Evolutionary conservation across 2,888 invertebrate genomes (phyloP).

Genomic region (Melanargia galathea): DNA sequence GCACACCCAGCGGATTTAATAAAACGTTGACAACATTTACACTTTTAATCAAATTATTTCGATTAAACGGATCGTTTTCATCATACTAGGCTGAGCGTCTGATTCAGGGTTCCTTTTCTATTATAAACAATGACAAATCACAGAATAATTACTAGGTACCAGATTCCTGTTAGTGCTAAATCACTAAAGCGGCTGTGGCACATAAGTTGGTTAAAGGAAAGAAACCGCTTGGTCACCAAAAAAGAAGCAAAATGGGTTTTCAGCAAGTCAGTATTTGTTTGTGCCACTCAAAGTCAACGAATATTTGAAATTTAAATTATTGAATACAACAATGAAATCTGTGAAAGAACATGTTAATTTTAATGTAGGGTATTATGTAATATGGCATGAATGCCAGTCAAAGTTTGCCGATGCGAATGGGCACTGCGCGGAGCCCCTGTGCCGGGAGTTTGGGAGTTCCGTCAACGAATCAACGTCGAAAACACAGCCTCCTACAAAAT

Average conservation of each 20-base stretch:
- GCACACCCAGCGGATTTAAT: not conserved
- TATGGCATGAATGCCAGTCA: conserved; percentile 1
- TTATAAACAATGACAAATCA: too few relatives aligned
- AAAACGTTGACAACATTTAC: not conserved
- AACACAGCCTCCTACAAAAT: not conserved
- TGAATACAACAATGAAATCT: not conserved
- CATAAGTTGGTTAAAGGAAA: too few relatives aligned
- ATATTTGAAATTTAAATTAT: not conserved
- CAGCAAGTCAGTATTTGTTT: too few relatives aligned
- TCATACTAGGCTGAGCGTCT: not conserved
- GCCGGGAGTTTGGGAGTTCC: not conserved
- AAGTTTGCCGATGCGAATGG: conserved; percentile 3
- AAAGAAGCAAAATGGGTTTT: too few relatives aligned
- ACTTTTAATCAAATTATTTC: conserved; percentile 8
- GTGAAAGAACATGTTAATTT: not conserved
- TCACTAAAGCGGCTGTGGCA: too few relatives aligned
- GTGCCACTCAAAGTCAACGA: too few relatives aligned
- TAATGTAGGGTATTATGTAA: not conserved
- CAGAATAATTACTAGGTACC: too few relatives aligned
- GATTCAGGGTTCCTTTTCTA: too few relatives aligned
- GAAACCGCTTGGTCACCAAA: too few relatives aligned
- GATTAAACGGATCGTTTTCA: conserved; percentile 3
- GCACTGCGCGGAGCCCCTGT: not conserved
- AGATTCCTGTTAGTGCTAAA: too few relatives aligned
- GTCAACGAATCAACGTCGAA: not conserved